phyloP scores from a whole-genome alignment of 2,797 vertebrate genomes.

The Sebastes paucispinis region DNA sequence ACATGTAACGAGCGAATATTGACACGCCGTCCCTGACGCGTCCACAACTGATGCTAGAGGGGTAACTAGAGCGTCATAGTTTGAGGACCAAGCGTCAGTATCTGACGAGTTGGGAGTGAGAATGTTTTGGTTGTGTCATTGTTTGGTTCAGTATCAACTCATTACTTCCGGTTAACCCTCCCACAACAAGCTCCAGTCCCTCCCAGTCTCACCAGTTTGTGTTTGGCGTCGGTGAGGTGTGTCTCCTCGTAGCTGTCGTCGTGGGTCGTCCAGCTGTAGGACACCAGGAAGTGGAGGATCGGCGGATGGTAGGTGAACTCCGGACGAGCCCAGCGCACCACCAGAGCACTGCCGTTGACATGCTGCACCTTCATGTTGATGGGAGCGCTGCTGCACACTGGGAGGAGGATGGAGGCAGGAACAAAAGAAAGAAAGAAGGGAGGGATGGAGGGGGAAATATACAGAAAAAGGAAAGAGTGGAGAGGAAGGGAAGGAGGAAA shows the following conservation, averaged over 20 bases:
- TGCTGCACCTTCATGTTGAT: constrained; percentile 97
- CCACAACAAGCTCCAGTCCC: neutral
- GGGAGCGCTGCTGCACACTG: constrained; percentile 95
- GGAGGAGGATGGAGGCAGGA: neutral
- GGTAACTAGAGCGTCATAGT: too few species aligned
- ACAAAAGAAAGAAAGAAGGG: neutral
- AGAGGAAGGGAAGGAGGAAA: neutral
- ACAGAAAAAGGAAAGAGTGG: neutral
- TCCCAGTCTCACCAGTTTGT: constrained; percentile 89
- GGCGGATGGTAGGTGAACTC: constrained; percentile 93
- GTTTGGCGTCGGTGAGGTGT: constrained; percentile 91
- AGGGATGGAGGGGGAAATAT: neutral
- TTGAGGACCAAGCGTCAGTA: too few species aligned
- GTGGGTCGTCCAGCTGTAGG: constrained; percentile 97
- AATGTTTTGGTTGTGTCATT: neutral
- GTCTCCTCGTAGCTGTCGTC: constrained; percentile 96
- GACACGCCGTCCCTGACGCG: too few species aligned
- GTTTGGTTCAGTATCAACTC: neutral
- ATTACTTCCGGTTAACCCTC: neutral
- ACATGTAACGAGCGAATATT: too few species aligned
- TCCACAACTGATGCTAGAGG: too few species aligned
- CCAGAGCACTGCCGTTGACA: constrained; percentile 88
- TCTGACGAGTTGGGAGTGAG: neutral
- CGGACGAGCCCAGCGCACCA: constrained; percentile 92
- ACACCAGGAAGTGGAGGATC: constrained; percentile 95